These are phyloP conservation scores for Osmoderma eremita DNA, from an alignment of 2,888 invertebrate genomes.

Conservation along the genomic window DNA sequence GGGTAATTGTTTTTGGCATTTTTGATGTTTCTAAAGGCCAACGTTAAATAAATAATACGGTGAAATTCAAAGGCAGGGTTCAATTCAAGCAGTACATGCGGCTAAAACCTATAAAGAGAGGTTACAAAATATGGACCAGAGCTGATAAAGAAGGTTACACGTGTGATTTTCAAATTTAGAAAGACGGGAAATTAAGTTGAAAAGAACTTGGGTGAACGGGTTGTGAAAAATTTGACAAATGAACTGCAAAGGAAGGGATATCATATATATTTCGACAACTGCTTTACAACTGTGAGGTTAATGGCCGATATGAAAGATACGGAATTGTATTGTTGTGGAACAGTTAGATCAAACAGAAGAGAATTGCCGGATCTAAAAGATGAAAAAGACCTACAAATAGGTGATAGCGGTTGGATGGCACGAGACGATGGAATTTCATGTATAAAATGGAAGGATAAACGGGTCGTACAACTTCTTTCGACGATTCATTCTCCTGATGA, in stretches of 20 bases:
- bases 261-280: neutral
- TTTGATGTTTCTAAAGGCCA: neutral
- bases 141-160: neutral
- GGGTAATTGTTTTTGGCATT: too few species aligned
- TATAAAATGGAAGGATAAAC: constrained; percentile 16
- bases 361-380: neutral
- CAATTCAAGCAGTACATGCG: neutral
- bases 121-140: too few species aligned
- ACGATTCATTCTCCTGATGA: constrained; percentile 9
- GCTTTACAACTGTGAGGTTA: neutral
- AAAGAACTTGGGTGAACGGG: neutral
- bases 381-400: neutral
- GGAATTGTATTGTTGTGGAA: constrained; percentile 7
- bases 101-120: neutral
- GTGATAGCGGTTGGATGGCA: neutral
- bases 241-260: neutral
- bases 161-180: constrained; percentile 3
- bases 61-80: neutral
- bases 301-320: neutral
- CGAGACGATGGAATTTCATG: neutral
- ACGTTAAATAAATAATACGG: neutral
- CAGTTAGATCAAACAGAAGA: constrained; percentile 1
- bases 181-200: neutral
- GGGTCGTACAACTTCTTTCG: neutral
- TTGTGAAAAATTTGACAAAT: neutral